Base-by-base conservation (phyloP, 2,888 invertebrate genomes). In the Atherix ibis region DNA sequence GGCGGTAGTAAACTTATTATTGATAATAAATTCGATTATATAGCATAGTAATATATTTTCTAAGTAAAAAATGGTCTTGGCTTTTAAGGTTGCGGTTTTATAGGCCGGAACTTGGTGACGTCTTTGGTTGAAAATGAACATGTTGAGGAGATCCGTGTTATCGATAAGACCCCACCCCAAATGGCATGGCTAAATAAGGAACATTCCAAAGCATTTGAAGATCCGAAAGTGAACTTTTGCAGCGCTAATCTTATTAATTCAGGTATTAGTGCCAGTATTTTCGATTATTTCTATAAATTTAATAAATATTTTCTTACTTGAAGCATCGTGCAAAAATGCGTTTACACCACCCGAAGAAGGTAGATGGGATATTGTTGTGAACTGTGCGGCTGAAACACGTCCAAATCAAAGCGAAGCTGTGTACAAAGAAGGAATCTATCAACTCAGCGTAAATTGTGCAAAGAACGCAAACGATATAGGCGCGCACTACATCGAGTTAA, bases 121-220 rank as follows among this genome's bases (percentile, higher is more conserved):
- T 80, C 80, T 63, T 67, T 91, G 52, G 66, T 91, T 44, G 68
- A 70, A 41, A 78, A 85, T 60, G 73, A 82, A 49, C 61, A 85
- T 48, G 79, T 76, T 41, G 74, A 74, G 49, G 70, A 68, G 48
- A 66, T 91, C 42, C 72, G 82, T 44, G 74, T 88, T 31, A 84
- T 85, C 37, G 92, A 92, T 64, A 92, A 92, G 64, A 88, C 89
- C 18, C 89, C 89, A 32, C 91, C 91, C 2, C 84, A 85, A 60
- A 78, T 87, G 49, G 91, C 89, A 3, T 92, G 89, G 79, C 64
- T 92, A 22, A 88, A 84, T 58, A 62, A 69, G 2, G 62, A 63
- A 39, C 89, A 89, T 51, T 66, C 71, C 44, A 69, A 71, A 48
- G 64, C 71, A 29, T 88, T 89, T 58, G 72, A 76, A 38, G 72